phyloP scores from a whole-genome alignment of 2,113 vertebrate genomes.

The Mellivora capensis region DNA sequence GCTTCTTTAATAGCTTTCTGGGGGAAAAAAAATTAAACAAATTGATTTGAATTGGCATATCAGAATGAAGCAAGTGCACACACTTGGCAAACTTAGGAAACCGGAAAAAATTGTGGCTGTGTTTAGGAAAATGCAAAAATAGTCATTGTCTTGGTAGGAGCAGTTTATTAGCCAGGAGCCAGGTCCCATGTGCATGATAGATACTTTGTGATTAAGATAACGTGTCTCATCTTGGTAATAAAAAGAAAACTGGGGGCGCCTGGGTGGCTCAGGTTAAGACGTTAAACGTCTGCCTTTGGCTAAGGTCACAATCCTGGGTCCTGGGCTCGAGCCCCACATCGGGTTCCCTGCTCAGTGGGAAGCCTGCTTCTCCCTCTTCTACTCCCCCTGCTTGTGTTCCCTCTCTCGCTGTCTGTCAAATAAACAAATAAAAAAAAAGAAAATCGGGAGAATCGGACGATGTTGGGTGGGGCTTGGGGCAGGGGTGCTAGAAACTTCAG shows the following conservation, averaged over 20 bases:
- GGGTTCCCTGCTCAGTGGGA: no score
- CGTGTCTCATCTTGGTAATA: background rate
- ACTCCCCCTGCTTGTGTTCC: no score
- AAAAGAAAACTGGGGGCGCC: background rate
- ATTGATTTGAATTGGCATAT: conserved; percentile 60
- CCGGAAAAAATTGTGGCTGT: background rate
- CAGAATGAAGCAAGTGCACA: conserved; percentile 25
- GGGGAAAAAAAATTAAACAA: conserved; percentile 13
- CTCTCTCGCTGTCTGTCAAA: no score
- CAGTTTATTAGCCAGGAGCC: background rate
- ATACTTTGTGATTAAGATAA: background rate
- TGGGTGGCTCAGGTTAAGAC: no score
- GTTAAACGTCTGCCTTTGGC: no score
- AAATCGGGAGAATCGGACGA: background rate
- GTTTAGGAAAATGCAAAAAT: conserved; percentile 28
- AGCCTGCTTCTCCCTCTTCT: no score
- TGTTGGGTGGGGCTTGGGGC: background rate
- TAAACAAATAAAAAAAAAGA: background rate
- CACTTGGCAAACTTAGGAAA: conserved; percentile 21
- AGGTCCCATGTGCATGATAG: background rate
- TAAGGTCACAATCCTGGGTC: no score
- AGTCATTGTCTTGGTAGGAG: background rate
- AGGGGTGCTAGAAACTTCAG: background rate
- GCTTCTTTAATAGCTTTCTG: conserved; percentile 53
- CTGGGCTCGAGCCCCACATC: no score